Evolutionary conservation across 2,797 vertebrate genomes (phyloP), one percentile per base, ranked within the genome.

Genomic region (Orestias chungarensis): DNA sequence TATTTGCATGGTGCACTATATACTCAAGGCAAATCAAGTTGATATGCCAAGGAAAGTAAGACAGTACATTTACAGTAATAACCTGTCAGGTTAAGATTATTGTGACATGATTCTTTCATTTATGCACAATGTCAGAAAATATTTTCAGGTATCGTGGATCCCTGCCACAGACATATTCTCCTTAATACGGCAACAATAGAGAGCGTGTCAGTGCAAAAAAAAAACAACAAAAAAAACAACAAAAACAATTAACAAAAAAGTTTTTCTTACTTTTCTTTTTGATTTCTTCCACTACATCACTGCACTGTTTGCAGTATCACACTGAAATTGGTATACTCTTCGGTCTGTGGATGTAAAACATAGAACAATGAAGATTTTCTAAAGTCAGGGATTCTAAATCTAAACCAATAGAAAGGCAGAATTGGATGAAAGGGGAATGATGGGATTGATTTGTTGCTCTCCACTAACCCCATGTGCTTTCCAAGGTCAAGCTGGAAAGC

Each of bases 391-490:
- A 66, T 62, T 76, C 74, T 82, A 66, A 74, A 64, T 81, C 73
- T 67, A 55, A 76, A 69, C 14, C 70, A 46, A 70, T n/a, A 71
- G 40, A 66, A 61, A 57, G 18, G 40, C 17, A 29, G 27, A 69
- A 12, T 33, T 35, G 15, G 25, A 25, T 47, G 54, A 54, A 23
- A 73, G 64, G 33, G 46, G 15, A 47, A 3, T 18, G 74, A 74
- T 76, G 80, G 80, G 65, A 78, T 29, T 82, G 83, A 84, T 68
- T 81, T 81, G 75, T 82, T 82, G 79, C 62, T 54, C 31, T 71
- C 62, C 38, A 23, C 61, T 54, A 20, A 35, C 44, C 54, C 49
- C 64, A 61, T 35, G 40, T 64, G 23, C 10, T 68, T 66, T 78
- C 46, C 42, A 68, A 76, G 71, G 78, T 81, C 70, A 78, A 66